phyloP scores from a whole-genome alignment of 30 jellyfish, hydroid and myxozoan genomes.

The Rhopilema esculentum region DNA sequence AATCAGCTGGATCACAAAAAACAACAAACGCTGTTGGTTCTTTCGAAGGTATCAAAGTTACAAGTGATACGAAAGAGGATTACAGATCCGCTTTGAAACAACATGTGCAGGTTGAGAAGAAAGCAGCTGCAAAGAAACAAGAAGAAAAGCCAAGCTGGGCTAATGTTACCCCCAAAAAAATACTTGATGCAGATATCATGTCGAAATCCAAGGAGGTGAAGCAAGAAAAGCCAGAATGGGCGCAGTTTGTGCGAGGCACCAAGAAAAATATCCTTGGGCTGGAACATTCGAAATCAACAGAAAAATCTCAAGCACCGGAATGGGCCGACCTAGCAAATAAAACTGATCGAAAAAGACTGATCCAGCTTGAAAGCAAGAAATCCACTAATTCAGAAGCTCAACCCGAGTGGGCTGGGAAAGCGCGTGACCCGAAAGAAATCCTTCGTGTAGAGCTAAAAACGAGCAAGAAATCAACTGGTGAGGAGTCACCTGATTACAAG shows the following conservation, averaged over 20 bases:
- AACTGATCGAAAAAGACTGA: conserved; percentile 52
- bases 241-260: conserved; percentile 56
- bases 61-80: conserved; percentile 53
- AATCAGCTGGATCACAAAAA: conserved; percentile 8
- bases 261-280: conserved; percentile 48
- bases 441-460: conserved; percentile 50
- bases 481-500: conserved; percentile 61
- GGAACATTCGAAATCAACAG: conserved; percentile 16
- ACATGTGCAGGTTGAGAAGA: conserved; percentile 57
- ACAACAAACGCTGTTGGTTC: conserved; percentile 15
- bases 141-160: conserved; percentile 77
- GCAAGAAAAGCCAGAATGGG: conserved; percentile 74
- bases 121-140: conserved; percentile 11
- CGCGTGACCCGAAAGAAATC: conserved; percentile 61
- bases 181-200: conserved; percentile 37
- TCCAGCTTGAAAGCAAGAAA: conserved; percentile 52
- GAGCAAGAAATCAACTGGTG: conserved; percentile 23
- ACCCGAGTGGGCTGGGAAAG: conserved; percentile 73
- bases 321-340: conserved; percentile 63
- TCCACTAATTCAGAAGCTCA: conserved; percentile 25
- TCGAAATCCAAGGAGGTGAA: conserved; percentile 35
- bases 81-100: conserved; percentile 62
- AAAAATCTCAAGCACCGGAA: conserved; percentile 54
- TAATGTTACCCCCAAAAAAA: conserved; percentile 37
- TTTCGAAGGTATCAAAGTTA: conserved; percentile 45